A percentile compares a stretch with the other conserved stretches of the same genome.
These are phyloP conservation scores for Drosophila lutescens DNA, from an alignment of 2,888 invertebrate species.

Conservation along the genomic window DNA sequence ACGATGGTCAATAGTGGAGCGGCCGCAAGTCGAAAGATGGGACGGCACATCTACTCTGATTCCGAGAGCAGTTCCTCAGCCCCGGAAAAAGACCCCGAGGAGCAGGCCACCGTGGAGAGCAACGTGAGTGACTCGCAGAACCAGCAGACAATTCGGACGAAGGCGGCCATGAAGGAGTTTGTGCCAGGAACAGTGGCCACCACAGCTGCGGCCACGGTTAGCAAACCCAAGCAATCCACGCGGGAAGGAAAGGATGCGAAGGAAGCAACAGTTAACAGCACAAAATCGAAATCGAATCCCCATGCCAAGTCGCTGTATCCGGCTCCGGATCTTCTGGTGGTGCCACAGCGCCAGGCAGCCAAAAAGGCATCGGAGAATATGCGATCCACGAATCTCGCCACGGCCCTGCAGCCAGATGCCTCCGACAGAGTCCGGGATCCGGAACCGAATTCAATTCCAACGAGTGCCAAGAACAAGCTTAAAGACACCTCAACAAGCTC, in stretches of 20 bases:
- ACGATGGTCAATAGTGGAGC: constrained; percentile 11
- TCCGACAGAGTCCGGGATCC: constrained; percentile 60
- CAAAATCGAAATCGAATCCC: constrained; percentile 26
- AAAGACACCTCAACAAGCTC: constrained; percentile 15
- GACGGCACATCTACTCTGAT: constrained; percentile 93
- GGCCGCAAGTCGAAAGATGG: constrained; percentile 83
- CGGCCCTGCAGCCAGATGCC: constrained; percentile 54
- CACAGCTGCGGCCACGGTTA: constrained; percentile 33
- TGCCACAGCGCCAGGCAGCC: constrained; percentile 95
- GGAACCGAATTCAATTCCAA: constrained; percentile 25
- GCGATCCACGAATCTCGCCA: constrained; percentile 87
- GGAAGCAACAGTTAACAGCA: constrained; percentile 27
- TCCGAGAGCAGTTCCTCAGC: constrained; percentile 85
- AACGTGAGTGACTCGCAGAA: constrained; percentile 89
- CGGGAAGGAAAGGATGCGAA: constrained; percentile 31
- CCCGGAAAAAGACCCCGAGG: constrained; percentile 48
- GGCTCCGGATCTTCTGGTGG: constrained; percentile 90
- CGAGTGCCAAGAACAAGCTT: constrained; percentile 39
- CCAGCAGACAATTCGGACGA: constrained; percentile 89
- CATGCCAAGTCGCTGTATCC: constrained; percentile 83
- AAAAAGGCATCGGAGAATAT: constrained; percentile 96
- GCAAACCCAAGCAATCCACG: constrained; percentile 18
- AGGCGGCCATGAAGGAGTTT: constrained; percentile 94
- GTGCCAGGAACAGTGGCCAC: constrained; percentile 84
- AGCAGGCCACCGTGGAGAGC: constrained; percentile 86